Evolutionary conservation across 2,113 vertebrate species (phyloP).

Genomic region (Mus pahari): DNA sequence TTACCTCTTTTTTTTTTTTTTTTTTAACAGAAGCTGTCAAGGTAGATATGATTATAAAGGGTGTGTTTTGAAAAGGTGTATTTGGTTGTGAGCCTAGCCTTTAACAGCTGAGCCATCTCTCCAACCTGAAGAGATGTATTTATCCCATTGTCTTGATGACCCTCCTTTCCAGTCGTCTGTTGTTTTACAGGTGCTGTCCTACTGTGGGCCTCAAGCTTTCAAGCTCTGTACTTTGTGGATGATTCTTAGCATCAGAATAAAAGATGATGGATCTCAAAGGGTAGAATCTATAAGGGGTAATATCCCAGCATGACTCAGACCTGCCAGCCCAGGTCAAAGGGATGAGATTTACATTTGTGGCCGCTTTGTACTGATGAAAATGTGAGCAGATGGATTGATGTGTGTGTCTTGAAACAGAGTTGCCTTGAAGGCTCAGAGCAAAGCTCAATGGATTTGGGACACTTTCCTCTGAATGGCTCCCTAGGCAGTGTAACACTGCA

Average conservation of each 20-base stretch:
- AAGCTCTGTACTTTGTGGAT: background rate
- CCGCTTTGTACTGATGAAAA: constrained; percentile 19
- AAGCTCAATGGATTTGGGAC: constrained; percentile 4
- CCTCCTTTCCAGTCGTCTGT: background rate
- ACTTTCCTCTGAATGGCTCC: background rate
- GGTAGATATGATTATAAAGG: background rate
- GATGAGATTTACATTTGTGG: background rate
- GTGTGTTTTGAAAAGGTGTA: background rate
- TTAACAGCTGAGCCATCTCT: too few species aligned
- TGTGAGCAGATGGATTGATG: background rate
- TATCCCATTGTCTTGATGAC: background rate
- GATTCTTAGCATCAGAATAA: background rate
- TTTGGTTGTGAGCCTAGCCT: background rate
- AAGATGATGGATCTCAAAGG: background rate
- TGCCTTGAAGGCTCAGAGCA: background rate
- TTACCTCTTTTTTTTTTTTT: background rate
- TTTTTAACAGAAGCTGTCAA: background rate
- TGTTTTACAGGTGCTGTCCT: background rate
- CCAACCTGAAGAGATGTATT: background rate
- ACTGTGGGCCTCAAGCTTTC: background rate
- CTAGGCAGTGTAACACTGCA: background rate
- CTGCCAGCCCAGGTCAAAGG: background rate
- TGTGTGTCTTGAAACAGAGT: constrained; percentile 6
- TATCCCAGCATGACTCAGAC: background rate
- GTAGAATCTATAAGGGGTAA: background rate